Base-by-base conservation (phyloP, 23 tunicate genomes). In the Ciona savignyi region DNA sequence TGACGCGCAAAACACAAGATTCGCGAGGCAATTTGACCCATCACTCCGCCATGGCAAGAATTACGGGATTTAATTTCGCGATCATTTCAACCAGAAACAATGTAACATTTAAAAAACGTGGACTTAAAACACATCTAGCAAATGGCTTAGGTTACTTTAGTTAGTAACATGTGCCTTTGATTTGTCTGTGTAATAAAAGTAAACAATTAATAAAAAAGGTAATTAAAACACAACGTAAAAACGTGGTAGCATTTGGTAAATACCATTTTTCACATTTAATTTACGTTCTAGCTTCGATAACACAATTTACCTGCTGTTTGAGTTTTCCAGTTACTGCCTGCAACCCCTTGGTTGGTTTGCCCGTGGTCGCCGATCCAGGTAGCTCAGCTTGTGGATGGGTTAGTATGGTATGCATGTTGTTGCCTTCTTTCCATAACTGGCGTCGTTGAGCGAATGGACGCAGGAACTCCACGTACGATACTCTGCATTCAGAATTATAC, bases 391-490 rank as follows among this genome's bases (percentile, higher is more conserved):
- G 80, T 20, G 87, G 87, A 60, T 91, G 97, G 6, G 85, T 80
- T 51, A 91, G 51, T 20, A 91, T 80, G 28, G 87, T 60, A 1
- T 76, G 77, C 91, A 91, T 84, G 80, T 81, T 91, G 80, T 91
- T 91, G 26, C 91, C 91, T 21, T 78, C 91, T 31, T 80, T 80
- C 86, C 88, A 81, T 51, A 81, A 71, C 42, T 81, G 87, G n/a
- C 87, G 78, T 11, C 95, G 78, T 71, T 82, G 75, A 15, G 99
- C 99, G 49, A 94, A 94, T 34, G 99, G 99, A n/a, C 87, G 93
- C 83, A 94, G 70, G 78, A 94, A 94, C 75, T 94, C 99, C 32
- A 94, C 82, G 78, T 94, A 94, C 4, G 93, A 86, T 49, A 94
- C 90, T 65, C 99, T 83, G 67, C 1, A n/a, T n/a, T n/a, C n/a